These are phyloP conservation scores for Coendou prehensilis DNA, from an alignment of 2,797 vertebrate genomes.

Conservation along the genomic window DNA sequence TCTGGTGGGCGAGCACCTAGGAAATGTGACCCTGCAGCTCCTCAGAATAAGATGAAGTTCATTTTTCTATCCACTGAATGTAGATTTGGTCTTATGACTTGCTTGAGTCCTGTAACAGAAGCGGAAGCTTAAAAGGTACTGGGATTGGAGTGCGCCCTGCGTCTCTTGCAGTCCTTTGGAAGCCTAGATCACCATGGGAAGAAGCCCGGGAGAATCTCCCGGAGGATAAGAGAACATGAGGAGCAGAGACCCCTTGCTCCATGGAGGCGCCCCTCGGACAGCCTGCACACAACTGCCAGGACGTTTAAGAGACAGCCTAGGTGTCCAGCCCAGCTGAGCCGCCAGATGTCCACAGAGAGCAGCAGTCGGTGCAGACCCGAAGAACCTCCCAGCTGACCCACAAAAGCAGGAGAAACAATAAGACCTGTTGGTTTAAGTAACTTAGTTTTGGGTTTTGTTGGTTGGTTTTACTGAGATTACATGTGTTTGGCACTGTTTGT, in stretches of 20 bases:
- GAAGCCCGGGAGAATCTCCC: not conserved
- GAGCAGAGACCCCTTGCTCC: not conserved
- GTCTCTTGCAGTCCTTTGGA: not conserved
- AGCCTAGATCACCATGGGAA: not conserved
- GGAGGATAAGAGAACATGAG: not conserved
- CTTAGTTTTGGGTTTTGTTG: not conserved
- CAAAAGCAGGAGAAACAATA: not conserved
- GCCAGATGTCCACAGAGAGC: not conserved
- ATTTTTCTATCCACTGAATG: not conserved
- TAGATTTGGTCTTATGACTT: not conserved
- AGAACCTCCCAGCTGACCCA: not conserved
- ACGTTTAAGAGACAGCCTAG: not conserved
- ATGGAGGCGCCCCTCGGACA: accelerated
- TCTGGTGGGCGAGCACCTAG: not conserved
- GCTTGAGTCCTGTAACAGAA: not conserved
- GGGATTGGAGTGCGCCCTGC: too few relatives aligned
- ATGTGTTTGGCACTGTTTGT: not conserved
- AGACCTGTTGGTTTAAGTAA: not conserved
- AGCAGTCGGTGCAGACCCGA: not conserved
- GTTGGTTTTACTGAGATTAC: not conserved
- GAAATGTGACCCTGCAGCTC: not conserved
- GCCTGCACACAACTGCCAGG: not conserved
- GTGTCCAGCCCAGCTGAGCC: not conserved
- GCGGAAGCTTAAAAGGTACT: not conserved
- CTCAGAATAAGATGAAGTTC: constrained; percentile 19